A percentile compares a stretch with the other conserved stretches of the same genome.
These are phyloP conservation scores for Acyrthosiphon pisum DNA, from an alignment of 1,140 invertebrate species.

Conservation along the genomic window DNA sequence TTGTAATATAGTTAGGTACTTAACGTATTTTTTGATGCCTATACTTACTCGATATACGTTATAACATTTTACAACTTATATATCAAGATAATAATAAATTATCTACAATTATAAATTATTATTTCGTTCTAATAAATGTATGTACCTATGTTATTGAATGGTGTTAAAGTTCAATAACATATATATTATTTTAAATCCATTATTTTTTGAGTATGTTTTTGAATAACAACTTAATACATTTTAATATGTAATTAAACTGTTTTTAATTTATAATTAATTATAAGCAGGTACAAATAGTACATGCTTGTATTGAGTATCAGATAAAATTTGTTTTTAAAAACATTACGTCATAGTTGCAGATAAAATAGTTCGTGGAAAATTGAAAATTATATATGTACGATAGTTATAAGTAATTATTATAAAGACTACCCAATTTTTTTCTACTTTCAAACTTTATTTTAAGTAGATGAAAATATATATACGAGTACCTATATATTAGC, in stretches of 20 bases:
- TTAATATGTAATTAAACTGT: slow-evolving; percentile 11
- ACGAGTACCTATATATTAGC: not conserved
- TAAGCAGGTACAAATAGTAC: not conserved
- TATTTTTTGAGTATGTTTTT: not conserved
- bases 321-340: not conserved
- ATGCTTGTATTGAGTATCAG: not conserved
- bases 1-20: not conserved
- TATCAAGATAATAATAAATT: no score
- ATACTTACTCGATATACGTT: no score
- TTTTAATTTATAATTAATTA: not conserved
- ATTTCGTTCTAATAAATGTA: no score
- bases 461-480: no score
- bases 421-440: not conserved
- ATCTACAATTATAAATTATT: no score
- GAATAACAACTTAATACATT: not conserved
- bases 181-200: not conserved
- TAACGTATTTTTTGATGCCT: not conserved
- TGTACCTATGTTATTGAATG: not conserved
- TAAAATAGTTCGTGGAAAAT: not conserved
- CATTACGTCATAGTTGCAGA: not conserved
- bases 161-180: not conserved
- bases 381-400: not conserved
- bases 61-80: no score
- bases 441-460: not conserved
- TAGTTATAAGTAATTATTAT: not conserved